Base-by-base conservation (phyloP, 2,888 invertebrate species). In the Folsomia candida region DNA sequence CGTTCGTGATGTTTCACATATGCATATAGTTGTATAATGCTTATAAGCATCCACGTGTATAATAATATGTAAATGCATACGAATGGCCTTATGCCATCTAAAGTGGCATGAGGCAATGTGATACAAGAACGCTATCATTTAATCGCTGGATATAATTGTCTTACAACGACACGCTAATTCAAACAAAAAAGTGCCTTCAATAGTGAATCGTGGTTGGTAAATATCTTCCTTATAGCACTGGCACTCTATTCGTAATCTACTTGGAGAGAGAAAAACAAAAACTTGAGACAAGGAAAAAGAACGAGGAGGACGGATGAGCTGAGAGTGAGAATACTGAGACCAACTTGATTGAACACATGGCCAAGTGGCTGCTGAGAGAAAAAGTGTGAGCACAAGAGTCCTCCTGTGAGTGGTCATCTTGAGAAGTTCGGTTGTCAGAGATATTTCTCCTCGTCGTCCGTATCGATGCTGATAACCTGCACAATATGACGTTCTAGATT, bases 281-380 rank as follows among this genome's bases (percentile, higher is more conserved):
- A 37, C 6, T 37, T 37, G 37, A 37, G 37, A 37, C 37, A 37
- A 37, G 9, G n/a, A 57, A 57, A 57, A 11, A 9, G 47, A 47
- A 9, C 9, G 47, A 47, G 47, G 47, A 47, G 47, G 14, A 14
- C 47, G 9, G 11, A 47, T 25, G 9, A 26, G 22, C 61, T 24
- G 18, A 27, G 26, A 20, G 63, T 20, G 29, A 28, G 37, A 63
- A 37, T n/a, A 61, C 4, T 37, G 20, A 64, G 24, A 37, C 68
- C 60, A 26, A 68, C 68, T 68, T 62, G 68, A 68, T 27, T 68
- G 68, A 68, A 68, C 68, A 68, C 61, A 68, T 67, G 60, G 68
- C 61, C 51, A 68, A 51, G 60, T 47, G 25, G 37, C 11, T 51
- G 61, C 37, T 27, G 59, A 26, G 51, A 65, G 65, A 27, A 65